Base-by-base conservation (phyloP, 2,888 invertebrate genomes). In the Microctonus hyperodae region DNA sequence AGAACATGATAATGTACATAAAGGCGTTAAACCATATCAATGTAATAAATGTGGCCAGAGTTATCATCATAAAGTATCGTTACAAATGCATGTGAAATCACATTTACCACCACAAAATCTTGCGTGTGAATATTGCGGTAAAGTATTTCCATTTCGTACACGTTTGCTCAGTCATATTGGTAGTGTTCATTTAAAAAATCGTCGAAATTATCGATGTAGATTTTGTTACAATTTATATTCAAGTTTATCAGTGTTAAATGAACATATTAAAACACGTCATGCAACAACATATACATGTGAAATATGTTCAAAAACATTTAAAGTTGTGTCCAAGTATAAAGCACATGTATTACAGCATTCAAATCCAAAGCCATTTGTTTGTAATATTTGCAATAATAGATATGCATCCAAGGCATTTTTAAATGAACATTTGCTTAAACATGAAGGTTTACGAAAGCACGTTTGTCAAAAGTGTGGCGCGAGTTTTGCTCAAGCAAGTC, bases 161-260 rank as follows among this genome's bases (percentile, higher is more conserved):
- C 76, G 83, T 65, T 61, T 84, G 6, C 72, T 84, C 7, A 82
- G 83, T 57, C 83, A 84, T 65, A 78, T 84, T 37, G 81, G 82
- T 0, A 83, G 83, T 64, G 83, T 84, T 9, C 83, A 84, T 63
- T 74, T 83, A 70, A 84, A 84, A 51, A 83, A 80, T 69, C 77
- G 80, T 40, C 79, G 83, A 0, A 84, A 83, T 53, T 84, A 83
- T 65, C 74, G 83, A 2, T 83, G 83, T 61, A 80, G 81, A 1
- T 84, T 84, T 16, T 84, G 83, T 67, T 83, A 84, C 65, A 84
- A 84, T 74, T 75, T 83, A 6, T 84, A 84, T 53, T 83, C 83
- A 25, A 83, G 83, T 66, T 71, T 84, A 0, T 72, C 83, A 0
- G 83, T 84, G 16, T 69, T 83, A 2, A 83, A 83, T 67, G 83